phyloP scores from a whole-genome alignment of 2,888 invertebrate genomes.

The Eurytoma adleriae region DNA sequence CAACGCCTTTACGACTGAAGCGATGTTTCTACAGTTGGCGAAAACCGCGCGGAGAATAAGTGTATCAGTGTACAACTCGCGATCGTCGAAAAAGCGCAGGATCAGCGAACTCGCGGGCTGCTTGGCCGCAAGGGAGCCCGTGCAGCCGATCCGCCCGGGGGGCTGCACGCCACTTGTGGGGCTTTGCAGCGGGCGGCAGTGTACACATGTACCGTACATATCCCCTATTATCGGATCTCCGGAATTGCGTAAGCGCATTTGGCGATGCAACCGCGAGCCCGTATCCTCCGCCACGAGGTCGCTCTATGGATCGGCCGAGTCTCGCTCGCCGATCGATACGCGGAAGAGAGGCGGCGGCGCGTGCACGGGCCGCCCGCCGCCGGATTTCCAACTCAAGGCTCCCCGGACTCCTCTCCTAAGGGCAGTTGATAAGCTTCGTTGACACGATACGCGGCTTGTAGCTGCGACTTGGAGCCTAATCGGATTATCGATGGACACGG shows the following conservation, averaged over 20 bases:
- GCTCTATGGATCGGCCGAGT: not conserved
- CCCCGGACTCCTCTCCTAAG: not conserved
- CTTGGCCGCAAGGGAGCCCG: no score
- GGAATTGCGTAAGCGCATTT: constrained; percentile 62
- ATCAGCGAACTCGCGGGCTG: no score
- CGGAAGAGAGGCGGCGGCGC: not conserved
- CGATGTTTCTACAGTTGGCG: no score
- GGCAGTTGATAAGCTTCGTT: constrained; percentile 37
- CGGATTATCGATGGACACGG: no score
- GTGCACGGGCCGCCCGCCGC: not conserved
- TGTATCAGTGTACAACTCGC: no score
- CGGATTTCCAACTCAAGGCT: not conserved
- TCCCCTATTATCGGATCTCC: constrained; percentile 64
- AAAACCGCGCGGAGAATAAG: no score
- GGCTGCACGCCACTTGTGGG: constrained; percentile 28
- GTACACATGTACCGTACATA: constrained; percentile 51
- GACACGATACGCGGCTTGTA: not conserved
- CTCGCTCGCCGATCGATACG: no score
- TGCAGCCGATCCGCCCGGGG: no score
- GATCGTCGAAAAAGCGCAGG: no score
- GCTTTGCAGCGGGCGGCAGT: constrained; percentile 9
- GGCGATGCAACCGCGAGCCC: not conserved
- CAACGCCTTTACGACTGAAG: no score
- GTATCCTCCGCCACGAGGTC: constrained; percentile 18
- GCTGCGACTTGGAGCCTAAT: no score